These are phyloP conservation scores for Ephestia elutella DNA, from an alignment of 1,140 invertebrate genomes.

Conservation along the genomic window DNA sequence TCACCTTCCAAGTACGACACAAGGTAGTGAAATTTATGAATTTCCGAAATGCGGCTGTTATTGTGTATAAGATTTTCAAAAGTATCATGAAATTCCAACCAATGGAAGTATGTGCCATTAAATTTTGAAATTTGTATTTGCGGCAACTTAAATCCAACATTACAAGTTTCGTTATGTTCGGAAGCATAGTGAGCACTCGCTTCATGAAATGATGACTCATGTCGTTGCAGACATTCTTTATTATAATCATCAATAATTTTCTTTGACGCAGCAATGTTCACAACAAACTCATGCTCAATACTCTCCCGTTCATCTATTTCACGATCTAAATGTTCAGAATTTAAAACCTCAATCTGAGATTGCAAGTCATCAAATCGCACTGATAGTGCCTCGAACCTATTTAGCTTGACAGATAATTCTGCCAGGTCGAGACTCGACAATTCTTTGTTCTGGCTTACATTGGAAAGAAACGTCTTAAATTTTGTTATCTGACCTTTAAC, in stretches of 20 bases:
- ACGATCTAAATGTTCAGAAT: conserved; percentile 9
- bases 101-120: not conserved
- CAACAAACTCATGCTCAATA: conserved; percentile 15
- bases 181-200: not conserved
- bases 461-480: conserved; percentile 15
- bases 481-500: conserved; percentile 19
- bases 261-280: conserved; percentile 9
- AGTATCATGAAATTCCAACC: conserved; percentile 6
- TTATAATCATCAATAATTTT: conserved; percentile 12
- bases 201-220: not conserved
- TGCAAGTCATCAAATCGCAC: conserved; percentile 7
- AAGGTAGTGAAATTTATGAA: conserved; percentile 23
- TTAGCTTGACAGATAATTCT: conserved; percentile 13
- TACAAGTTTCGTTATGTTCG: not conserved
- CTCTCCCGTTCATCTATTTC: conserved; percentile 13
- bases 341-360: conserved; percentile 15
- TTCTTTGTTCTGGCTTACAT: not conserved
- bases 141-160: not conserved
- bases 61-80: conserved; percentile 9
- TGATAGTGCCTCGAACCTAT: conserved; percentile 13
- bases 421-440: conserved; percentile 9
- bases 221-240: not conserved
- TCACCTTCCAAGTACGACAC: conserved; percentile 20
- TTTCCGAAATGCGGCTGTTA: conserved; percentile 15
- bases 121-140: not conserved